These are phyloP conservation scores for Myiotriccus ornatus DNA, from an alignment of 2,797 vertebrate species.

Conservation along the genomic window DNA sequence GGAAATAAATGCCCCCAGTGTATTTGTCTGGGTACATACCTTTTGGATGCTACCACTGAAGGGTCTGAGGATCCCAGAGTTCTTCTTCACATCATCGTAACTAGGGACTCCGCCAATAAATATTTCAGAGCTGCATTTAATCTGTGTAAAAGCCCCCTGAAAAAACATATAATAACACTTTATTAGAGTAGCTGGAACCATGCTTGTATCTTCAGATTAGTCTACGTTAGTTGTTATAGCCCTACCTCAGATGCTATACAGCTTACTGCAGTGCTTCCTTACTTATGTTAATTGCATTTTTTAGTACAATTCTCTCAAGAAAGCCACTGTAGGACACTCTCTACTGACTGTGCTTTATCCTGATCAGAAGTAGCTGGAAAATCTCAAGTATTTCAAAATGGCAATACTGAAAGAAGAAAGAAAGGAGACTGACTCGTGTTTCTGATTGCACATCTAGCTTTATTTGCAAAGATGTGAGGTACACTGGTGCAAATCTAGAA, in stretches of 20 bases:
- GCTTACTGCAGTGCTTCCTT: background rate
- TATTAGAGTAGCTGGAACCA: background rate
- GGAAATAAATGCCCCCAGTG: background rate
- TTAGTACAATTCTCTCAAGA: background rate
- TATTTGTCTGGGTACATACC: conserved; percentile 69
- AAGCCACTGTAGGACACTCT: background rate
- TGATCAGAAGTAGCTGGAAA: background rate
- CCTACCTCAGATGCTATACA: background rate
- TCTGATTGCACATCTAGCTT: background rate
- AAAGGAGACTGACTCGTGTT: background rate
- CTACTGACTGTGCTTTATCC: background rate
- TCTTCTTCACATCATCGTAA: conserved; percentile 87
- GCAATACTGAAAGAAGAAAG: background rate
- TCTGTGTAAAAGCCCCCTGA: conserved; percentile 97
- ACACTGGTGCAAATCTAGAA: background rate
- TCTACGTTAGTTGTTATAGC: background rate
- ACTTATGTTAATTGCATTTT: background rate
- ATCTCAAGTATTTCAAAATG: background rate
- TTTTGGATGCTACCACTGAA: conserved; percentile 93
- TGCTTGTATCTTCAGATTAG: background rate
- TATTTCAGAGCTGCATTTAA: conserved; percentile 93
- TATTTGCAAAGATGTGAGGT: background rate
- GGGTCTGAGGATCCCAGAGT: conserved; percentile 81
- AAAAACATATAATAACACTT: background rate
- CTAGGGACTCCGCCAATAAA: conserved; percentile 90